These are phyloP conservation scores for Hirtodrosophila trivittata DNA, from an alignment of 2,888 invertebrate species.

Conservation along the genomic window DNA sequence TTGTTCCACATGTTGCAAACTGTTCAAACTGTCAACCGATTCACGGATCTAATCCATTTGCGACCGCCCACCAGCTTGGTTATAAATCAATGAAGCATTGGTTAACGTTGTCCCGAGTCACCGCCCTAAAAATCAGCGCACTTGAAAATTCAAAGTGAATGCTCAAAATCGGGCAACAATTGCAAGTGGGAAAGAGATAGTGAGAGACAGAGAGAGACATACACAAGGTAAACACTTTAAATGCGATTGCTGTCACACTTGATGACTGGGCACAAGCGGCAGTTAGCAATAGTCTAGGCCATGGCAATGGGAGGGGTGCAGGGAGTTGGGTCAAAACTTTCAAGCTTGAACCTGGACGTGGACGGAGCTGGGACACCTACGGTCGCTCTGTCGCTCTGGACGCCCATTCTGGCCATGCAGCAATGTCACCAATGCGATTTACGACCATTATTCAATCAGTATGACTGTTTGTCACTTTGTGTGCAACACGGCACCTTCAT, in stretches of 20 bases:
- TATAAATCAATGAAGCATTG: slow-evolving; percentile 61
- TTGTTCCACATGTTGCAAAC: slow-evolving; percentile 13
- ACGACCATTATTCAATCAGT: slow-evolving; percentile 80
- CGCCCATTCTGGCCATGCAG: slow-evolving; percentile 36
- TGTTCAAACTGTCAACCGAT: slow-evolving; percentile 52
- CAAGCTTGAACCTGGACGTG: slow-evolving; percentile 22
- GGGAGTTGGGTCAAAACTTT: too few relatives aligned
- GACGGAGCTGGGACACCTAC: slow-evolving; percentile 4
- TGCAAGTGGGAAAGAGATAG: slow-evolving; percentile 1
- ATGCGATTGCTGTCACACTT: slow-evolving; percentile 74
- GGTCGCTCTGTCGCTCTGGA: too few relatives aligned
- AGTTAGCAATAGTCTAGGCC: slow-evolving; percentile 25
- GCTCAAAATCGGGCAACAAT: slow-evolving; percentile 38
- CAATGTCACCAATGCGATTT: slow-evolving; percentile 78
- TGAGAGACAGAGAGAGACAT: slow-evolving; percentile 8
- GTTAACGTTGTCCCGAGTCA: slow-evolving; percentile 23
- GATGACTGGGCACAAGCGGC: slow-evolving; percentile 49
- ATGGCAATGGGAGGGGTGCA: too few relatives aligned
- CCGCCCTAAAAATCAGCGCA: slow-evolving; percentile 45
- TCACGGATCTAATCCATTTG: slow-evolving; percentile 64
- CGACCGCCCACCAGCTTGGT: slow-evolving; percentile 24
- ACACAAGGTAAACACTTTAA: slow-evolving; percentile 69
- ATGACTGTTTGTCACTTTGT: slow-evolving; percentile 80
- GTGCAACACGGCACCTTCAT: slow-evolving; percentile 47
- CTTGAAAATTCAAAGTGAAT: slow-evolving; percentile 65